Percentiles rank a stretch among this genome's conserved stretches.
phyloP scores from a whole-genome alignment of 2,797 vertebrate genomes.

The Microctenopoma stevenorrisi region DNA sequence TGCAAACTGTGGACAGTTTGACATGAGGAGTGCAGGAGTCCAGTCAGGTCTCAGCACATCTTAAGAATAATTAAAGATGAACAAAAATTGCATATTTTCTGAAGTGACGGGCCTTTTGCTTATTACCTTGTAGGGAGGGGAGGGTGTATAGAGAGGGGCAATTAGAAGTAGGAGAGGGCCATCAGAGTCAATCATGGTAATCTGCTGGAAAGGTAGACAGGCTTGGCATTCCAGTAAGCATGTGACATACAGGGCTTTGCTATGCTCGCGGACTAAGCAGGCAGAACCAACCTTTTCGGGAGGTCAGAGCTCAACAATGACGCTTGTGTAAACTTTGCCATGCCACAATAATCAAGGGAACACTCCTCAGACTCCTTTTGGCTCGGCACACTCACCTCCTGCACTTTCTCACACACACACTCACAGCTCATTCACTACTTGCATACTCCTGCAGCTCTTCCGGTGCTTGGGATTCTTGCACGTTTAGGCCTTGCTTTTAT shows the following conservation, averaged over 20 bases:
- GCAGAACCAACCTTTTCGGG: conserved; percentile 73
- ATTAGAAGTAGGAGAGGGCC: conserved; percentile 74
- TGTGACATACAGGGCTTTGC: conserved; percentile 77
- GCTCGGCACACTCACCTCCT: conserved; percentile 18
- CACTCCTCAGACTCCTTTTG: conserved; percentile 52
- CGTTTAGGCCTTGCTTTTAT: not conserved
- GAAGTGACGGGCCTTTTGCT: not conserved
- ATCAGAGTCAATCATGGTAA: conserved; percentile 84
- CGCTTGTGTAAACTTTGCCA: conserved; percentile 84
- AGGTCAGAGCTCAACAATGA: conserved; percentile 84
- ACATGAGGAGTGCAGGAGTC: no score
- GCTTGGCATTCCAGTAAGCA: conserved; percentile 83
- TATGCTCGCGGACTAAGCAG: conserved; percentile 72
- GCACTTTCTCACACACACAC: conserved; percentile 22
- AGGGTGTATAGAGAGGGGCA: conserved; percentile 68
- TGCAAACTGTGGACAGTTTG: no score
- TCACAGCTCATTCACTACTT: conserved; percentile 23
- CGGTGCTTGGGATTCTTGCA: not conserved
- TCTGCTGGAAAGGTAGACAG: conserved; percentile 81
- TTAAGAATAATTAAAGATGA: not conserved
- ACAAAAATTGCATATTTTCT: not conserved
- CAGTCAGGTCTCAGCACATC: no score
- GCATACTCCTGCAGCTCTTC: not conserved
- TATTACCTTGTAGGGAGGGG: conserved; percentile 22
- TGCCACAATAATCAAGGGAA: conserved; percentile 82